Evolutionary conservation across 2,888 invertebrate species (phyloP).

Genomic region (Desoria tigrina): DNA sequence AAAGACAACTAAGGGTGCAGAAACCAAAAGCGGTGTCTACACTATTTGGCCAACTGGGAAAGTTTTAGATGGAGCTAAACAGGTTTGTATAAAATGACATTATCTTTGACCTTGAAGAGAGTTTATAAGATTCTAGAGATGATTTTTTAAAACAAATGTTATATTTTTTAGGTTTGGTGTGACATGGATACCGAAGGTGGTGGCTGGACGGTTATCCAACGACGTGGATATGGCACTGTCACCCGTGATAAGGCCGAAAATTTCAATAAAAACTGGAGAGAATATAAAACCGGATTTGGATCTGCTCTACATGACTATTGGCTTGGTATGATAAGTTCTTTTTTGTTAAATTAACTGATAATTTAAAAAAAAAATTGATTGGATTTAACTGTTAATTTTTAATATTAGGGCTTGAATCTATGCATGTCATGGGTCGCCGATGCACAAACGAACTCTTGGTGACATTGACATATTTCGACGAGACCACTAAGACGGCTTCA

Average conservation of each 20-base stretch:
- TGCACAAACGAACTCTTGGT: constrained; percentile 41
- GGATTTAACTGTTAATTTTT: too few relatives aligned
- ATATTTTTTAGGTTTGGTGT: constrained; percentile 30
- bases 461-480: constrained; percentile 43
- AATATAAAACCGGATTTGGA: constrained; percentile 44
- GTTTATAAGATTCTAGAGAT: too few relatives aligned
- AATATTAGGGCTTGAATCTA: constrained; percentile 26
- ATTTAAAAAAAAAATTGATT: too few relatives aligned
- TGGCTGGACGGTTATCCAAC: constrained; percentile 45
- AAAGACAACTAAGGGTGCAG: constrained; percentile 7
- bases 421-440: constrained; percentile 28
- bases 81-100: neutral
- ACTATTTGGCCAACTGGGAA: constrained; percentile 16
- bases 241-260: constrained; percentile 29
- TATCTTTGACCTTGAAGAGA: too few relatives aligned
- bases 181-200: constrained; percentile 44
- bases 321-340: constrained; percentile 40
- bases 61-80: constrained; percentile 12
- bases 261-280: constrained; percentile 43
- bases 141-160: too few relatives aligned
- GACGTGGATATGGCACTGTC: constrained; percentile 26
- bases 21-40: constrained; percentile 10
- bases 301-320: constrained; percentile 37
- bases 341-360: too few relatives aligned
- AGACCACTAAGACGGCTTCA: constrained; percentile 30